Base-by-base conservation (phyloP, 2,888 invertebrate genomes). In the Ophion ellenae region DNA sequence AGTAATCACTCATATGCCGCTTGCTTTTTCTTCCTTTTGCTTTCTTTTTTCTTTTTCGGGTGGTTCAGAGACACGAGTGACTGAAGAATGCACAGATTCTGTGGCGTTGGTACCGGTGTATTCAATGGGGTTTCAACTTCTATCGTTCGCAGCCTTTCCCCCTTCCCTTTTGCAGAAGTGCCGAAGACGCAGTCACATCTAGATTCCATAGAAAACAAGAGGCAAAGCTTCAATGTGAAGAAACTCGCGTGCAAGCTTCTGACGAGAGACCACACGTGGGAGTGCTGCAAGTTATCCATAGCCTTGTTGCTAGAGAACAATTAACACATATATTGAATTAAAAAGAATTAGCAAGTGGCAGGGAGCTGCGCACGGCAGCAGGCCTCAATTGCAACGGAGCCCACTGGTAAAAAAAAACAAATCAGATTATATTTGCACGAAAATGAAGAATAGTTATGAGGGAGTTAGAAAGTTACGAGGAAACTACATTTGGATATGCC, bases 261-360 rank as follows among this genome's bases (percentile, higher is more conserved):
- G 14, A 53, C 11, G 36, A 63, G 28, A 57, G 28, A 74, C 2
- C 1, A 5, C 5, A 4, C 53, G 17, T 53, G 53, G 11, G 53
- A 14, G 53, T 17, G 14, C 53, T 3, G 17, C 53, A 5, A 53
- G 53, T 53, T 53, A 53, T 53, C 53, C 53, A 1, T 53, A 53
- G 53, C 17, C 11, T 53, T 17, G 53, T 53, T 14, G 11, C 20
- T 28, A 61, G 45, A 64, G 45, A 81, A 79, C 67, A 81, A 53
- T 47, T 86, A 86, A 86, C 69, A 80, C 83, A 83, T 88, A 86
- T 85, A 83, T 87, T 76, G 84, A 84, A 84, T 85, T 87, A 83
- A 81, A 86, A 73, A 57, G 75, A 63, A 84, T 85, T 81, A 74
- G 80, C 76, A 71, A 73, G 85, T 81, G 84, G 84, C 81, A 84